phyloP scores from a whole-genome alignment of 2,888 invertebrate genomes.

The Synanthedon andrenaeformis region DNA sequence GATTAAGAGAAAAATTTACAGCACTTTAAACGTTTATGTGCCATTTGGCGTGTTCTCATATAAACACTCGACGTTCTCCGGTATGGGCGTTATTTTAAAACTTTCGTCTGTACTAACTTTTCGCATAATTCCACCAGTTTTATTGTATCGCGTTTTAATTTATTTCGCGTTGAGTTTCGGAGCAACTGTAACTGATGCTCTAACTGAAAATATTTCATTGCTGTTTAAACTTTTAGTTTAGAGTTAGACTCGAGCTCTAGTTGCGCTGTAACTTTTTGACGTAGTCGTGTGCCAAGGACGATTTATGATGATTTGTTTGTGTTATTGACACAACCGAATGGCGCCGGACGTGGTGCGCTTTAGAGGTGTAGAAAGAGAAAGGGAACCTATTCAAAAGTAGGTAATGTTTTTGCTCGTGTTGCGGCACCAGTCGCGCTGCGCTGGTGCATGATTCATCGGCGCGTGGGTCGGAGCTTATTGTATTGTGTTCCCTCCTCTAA shows the following conservation, averaged over 20 bases:
- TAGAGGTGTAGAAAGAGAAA: slow-evolving; percentile 67
- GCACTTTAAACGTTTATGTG: slow-evolving; percentile 49
- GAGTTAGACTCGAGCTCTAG: too few relatives aligned
- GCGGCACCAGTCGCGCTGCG: slow-evolving; percentile 33
- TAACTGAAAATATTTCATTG: not conserved
- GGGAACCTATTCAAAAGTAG: slow-evolving; percentile 69
- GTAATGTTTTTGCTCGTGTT: slow-evolving; percentile 66
- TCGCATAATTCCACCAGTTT: slow-evolving; percentile 3
- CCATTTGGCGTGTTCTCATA: slow-evolving; percentile 47
- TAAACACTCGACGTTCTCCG: slow-evolving; percentile 31
- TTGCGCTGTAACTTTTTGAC: too few relatives aligned
- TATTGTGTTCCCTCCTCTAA: slow-evolving; percentile 38
- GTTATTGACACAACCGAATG: slow-evolving; percentile 16
- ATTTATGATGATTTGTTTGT: not conserved
- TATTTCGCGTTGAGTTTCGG: not conserved
- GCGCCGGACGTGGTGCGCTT: slow-evolving; percentile 41
- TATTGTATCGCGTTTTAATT: slow-evolving; percentile 1
- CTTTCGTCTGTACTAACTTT: slow-evolving; percentile 15
- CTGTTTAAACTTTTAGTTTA: too few relatives aligned
- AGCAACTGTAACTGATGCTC: not conserved
- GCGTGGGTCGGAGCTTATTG: slow-evolving; percentile 64
- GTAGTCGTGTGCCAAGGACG: not conserved
- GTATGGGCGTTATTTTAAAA: slow-evolving; percentile 34
- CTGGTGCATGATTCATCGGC: slow-evolving; percentile 57
- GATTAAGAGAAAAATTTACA: slow-evolving; percentile 47